Base-by-base conservation (phyloP, 2,113 vertebrate species). In the Pampusana beccarii region DNA sequence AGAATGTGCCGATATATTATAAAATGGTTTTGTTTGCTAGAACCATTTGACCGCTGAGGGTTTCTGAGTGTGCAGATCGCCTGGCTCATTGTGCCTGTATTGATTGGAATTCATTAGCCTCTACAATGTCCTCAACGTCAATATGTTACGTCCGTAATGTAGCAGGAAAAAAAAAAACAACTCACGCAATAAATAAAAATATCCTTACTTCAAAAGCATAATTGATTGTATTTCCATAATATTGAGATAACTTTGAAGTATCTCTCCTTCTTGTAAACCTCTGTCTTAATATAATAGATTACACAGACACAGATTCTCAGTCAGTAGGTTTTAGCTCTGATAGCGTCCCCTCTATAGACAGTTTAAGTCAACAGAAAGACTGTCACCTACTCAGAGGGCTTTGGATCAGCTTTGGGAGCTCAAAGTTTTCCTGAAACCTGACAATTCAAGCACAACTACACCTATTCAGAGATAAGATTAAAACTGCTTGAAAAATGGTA, bases 381-480 rank as follows among this genome's bases (percentile, higher is more conserved):
- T 89, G 64, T 81, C 83, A 93, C 91, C 80, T 89, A 92, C 88
- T 95, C 80, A 89, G 57, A 81, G 65, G 88, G 34, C 62, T 94
- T 91, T 82, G 83, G 10, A 93, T 95, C 83, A 75, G 31, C 53
- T 71, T 81, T 96, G 80, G 88, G 73, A 95, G 86, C 80, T 84
- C 62, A 80, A 75, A 92, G 65, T 85, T 92, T 96, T 94, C 80
- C 80, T 29, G 20, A 92, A 91, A 91, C 36, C 66, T 93, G 96
- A 87, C 92, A 91, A 77, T 87, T 72, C 86, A 87, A 86, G 28
- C 33, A 75, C 33, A 95, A 78, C 90, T 89, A 72, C 92, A 93
- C 95, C 73, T 94, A 85, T 75, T 60, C 23, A 54, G 57, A 92
- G 93, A 96, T 95, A 94, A 96, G 95, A 97, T 95, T 88, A 94